Conservation (phyloP, 2,888 invertebrate species). For the Tenodera sinensis region DNA sequence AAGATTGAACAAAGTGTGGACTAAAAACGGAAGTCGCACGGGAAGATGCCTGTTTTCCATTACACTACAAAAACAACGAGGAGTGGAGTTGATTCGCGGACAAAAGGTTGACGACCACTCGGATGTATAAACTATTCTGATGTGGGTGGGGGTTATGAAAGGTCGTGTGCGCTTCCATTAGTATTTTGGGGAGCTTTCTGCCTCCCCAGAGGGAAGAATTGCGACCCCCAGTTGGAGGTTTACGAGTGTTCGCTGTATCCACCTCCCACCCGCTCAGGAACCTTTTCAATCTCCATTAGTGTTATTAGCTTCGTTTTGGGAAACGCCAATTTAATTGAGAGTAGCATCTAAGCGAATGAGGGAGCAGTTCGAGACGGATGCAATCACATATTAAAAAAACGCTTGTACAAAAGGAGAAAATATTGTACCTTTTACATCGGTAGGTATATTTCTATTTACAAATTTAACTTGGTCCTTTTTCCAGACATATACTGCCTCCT, state of each 20-base stretch:
- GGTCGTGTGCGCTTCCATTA: neutral
- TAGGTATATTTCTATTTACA: conserved; percentile 13
- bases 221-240: neutral
- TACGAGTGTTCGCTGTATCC: neutral
- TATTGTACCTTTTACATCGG: neutral
- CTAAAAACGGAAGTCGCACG: neutral
- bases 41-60: neutral
- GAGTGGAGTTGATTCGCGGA: neutral
- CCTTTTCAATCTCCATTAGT: conserved; percentile 30
- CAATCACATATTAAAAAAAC: conserved; percentile 12
- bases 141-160: neutral
- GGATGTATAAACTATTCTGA: neutral
- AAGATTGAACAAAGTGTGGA: neutral
- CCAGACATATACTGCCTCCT: neutral
- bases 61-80: neutral
- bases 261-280: neutral
- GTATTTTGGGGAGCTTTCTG: neutral
- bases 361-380: neutral
- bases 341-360: conserved; percentile 10
- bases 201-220: neutral
- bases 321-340: conserved; percentile 26
- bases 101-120: neutral
- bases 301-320: conserved; percentile 26
- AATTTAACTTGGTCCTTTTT: neutral
- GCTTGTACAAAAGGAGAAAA: neutral